Evolutionary conservation across 1,140 invertebrate species (phyloP).

Genomic region (Procambarus clarkii): DNA sequence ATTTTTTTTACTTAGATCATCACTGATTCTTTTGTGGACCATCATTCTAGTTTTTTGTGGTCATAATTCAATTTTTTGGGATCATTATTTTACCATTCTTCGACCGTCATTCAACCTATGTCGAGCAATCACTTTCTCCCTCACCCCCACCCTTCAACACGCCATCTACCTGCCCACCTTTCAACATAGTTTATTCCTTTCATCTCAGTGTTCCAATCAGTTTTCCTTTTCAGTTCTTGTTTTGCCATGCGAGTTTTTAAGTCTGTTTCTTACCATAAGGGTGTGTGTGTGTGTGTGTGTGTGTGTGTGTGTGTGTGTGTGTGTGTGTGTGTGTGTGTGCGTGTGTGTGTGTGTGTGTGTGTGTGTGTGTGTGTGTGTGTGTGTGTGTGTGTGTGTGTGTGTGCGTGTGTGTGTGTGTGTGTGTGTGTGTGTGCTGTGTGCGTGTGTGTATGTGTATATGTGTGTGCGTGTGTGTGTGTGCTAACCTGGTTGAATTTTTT

Average conservation of each 20-base stretch:
- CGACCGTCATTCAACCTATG: too few species aligned
- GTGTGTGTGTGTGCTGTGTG: too few species aligned
- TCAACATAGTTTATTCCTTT: background rate
- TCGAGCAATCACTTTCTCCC: too few species aligned
- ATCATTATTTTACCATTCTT: too few species aligned
- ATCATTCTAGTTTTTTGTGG: too few species aligned
- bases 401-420: constrained; percentile 25
- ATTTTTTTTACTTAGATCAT: too few species aligned
- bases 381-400: constrained; percentile 32
- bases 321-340: background rate
- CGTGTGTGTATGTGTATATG: constrained; percentile 4
- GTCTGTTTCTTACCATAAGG: background rate
- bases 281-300: background rate
- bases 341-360: background rate
- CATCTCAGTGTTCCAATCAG: background rate
- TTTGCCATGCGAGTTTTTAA: background rate
- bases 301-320: constrained; percentile 19
- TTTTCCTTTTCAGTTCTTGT: background rate
- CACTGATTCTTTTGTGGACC: too few species aligned
- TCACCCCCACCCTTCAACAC: background rate
- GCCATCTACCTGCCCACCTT: background rate
- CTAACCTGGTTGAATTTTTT: background rate
- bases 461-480: background rate
- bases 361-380: background rate
- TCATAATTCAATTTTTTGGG: too few species aligned